Evolutionary conservation across 2,113 vertebrate species (phyloP).

Genomic region (Antidorcas marsupialis): DNA sequence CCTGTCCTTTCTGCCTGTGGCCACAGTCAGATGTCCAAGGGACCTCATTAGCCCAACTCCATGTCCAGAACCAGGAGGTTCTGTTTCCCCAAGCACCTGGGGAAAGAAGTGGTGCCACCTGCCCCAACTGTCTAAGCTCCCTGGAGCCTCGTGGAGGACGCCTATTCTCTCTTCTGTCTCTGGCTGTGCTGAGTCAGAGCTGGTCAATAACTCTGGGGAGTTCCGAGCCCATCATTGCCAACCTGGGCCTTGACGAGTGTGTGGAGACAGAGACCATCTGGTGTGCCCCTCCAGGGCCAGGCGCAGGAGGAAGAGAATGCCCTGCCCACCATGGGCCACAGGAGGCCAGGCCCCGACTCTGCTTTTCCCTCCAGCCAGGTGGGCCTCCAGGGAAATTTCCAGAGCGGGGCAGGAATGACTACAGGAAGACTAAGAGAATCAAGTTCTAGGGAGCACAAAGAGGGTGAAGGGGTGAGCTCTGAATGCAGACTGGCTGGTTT

Average conservation of each 20-base stretch:
- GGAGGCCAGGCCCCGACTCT: neutral
- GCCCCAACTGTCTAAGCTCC: rapidly evolving
- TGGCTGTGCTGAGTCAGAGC: neutral
- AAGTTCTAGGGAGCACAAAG: too few relatives aligned
- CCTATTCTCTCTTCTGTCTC: neutral
- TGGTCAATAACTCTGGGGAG: neutral
- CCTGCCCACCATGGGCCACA: rapidly evolving
- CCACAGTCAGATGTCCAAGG: neutral
- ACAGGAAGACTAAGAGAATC: neutral
- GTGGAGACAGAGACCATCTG: neutral
- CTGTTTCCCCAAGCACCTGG: neutral
- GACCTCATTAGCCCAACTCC: neutral
- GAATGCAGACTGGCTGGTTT: neutral
- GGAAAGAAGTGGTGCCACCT: neutral
- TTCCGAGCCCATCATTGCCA: too few relatives aligned
- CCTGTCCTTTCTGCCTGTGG: neutral
- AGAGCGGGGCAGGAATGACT: neutral
- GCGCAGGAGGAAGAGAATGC: rapidly evolving
- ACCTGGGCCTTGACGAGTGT: neutral
- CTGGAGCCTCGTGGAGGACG: neutral
- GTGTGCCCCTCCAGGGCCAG: neutral
- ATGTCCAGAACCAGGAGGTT: neutral
- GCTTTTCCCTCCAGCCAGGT: neutral
- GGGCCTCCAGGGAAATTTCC: neutral
- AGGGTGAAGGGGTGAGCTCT: too few relatives aligned